Percentiles rank a stretch among this genome's conserved stretches.
phyloP scores from a whole-genome alignment of 2,113 vertebrate species.

The Andinoacara biseriatus region DNA sequence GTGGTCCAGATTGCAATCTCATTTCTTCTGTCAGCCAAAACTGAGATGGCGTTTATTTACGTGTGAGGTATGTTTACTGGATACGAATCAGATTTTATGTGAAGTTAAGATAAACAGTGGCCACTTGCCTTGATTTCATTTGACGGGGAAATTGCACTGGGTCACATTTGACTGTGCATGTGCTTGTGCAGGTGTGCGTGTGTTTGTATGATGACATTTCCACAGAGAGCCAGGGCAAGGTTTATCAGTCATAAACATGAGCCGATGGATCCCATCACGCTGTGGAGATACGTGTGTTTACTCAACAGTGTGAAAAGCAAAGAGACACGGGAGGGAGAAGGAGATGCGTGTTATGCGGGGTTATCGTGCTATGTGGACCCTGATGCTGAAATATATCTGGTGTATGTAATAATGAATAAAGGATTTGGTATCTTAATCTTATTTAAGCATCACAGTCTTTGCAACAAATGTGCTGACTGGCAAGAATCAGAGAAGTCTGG shows the following conservation, averaged over 20 bases:
- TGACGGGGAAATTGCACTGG: background rate
- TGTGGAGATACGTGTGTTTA: slow-evolving; percentile 72
- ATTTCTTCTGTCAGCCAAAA: slow-evolving; percentile 8
- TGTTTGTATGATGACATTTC: slow-evolving; percentile 60
- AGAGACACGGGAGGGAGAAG: slow-evolving; percentile 36
- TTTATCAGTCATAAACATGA: slow-evolving; percentile 81
- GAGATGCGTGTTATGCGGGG: slow-evolving; percentile 33
- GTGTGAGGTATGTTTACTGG: slow-evolving; percentile 9
- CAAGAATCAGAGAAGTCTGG: slow-evolving; percentile 42
- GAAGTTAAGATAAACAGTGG: slow-evolving; percentile 9
- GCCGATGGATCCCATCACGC: slow-evolving; percentile 63
- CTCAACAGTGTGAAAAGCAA: slow-evolving; percentile 75
- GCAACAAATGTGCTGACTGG: slow-evolving; percentile 38
- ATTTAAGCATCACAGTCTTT: slow-evolving; percentile 32
- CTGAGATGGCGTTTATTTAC: slow-evolving; percentile 40
- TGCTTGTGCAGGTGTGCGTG: background rate
- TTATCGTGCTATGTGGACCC: slow-evolving; percentile 40
- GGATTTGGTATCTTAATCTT: slow-evolving; percentile 14
- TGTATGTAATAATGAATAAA: slow-evolving; percentile 25
- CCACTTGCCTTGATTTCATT: slow-evolving; percentile 22
- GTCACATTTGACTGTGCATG: slow-evolving; percentile 14
- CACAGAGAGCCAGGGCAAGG: slow-evolving; percentile 65
- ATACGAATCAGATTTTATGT: slow-evolving; percentile 12
- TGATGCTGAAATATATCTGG: slow-evolving; percentile 25
- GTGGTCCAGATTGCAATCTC: slow-evolving; percentile 37